Conservation (phyloP, 2,888 invertebrate genomes). For the Choristoneura rosaceana region DNA sequence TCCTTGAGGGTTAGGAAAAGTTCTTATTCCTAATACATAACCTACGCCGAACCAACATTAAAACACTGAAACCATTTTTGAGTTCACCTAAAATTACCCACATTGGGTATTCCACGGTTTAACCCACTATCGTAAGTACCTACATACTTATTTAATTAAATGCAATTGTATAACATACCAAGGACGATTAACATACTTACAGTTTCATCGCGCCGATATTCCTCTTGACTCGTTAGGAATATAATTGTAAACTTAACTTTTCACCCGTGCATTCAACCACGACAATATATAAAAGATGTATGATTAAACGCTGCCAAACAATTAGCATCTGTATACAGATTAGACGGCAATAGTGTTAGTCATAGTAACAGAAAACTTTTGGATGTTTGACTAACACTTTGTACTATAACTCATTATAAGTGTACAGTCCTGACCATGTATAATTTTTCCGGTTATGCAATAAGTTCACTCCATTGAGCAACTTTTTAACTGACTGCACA, state of each 20-base stretch:
- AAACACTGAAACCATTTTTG: not conserved
- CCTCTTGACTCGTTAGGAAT: not conserved
- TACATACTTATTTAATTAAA: not conserved
- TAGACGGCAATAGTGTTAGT: not conserved
- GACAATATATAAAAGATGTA: not conserved
- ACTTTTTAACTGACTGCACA: not conserved
- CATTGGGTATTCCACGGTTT: not conserved
- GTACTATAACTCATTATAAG: not conserved
- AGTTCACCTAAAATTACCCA: not conserved
- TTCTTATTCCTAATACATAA: not conserved
- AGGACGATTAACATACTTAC: no score
- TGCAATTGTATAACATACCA: not conserved
- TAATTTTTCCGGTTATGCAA: not conserved
- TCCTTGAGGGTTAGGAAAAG: conserved; percentile 10
- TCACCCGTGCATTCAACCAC: not conserved
- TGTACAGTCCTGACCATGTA: not conserved
- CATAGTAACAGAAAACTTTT: not conserved
- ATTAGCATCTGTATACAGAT: not conserved
- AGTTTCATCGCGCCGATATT: not conserved
- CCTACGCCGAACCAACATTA: not conserved
- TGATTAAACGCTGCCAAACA: not conserved
- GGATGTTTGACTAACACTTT: not conserved
- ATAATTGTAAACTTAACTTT: not conserved
- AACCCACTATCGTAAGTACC: not conserved
- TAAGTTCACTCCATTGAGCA: not conserved